Base-by-base conservation (phyloP, 2,888 invertebrate species). In the Anagyrus pseudococci region DNA sequence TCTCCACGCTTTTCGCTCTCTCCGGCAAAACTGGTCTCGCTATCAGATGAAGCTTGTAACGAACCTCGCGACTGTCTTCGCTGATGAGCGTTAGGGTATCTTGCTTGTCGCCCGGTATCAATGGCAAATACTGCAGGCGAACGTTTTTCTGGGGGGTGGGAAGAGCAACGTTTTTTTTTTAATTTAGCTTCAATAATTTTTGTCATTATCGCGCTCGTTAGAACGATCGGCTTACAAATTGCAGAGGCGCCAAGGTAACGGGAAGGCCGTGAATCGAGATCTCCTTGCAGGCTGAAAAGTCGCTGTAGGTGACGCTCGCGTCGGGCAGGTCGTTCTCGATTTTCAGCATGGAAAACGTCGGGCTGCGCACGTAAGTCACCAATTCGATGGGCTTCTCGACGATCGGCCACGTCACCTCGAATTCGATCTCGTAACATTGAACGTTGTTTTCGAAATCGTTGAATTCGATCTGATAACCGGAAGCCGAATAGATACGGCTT, bases 381-480 rank as follows among this genome's bases (percentile, higher is more conserved):
- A 77, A 52, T 44, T 72, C 72, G 22, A 77, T 75, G 26, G n/a
- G 68, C 64, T 20, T 71, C 67, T 3, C 71, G 60, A 26, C 69
- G 61, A 58, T 74, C 73, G 75, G 73, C 20, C 69, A 66, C 4
- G 70, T 70, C 17, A 77, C 70, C 43, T 67, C 69, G 52, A 76
- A 77, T 15, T 72, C 66, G 4, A 77, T 59, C 23, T 76, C 73
- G 41, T 75, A 76, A 52, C 69, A 73, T 60, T 75, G 71, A 57
- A 72, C 72, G 47, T 77, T 74, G 4, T 61, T 59, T 6, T 69
- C 67, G 3, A 67, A 50, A 50, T 72, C 75, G 1, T 61, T 69
- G 20, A 77, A 76, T 20, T 60, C 72, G 26, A 75, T 58, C 76
- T 76, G 22, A n/a, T n/a, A n/a, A n/a, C n/a, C n/a, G n/a, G n/a